These are phyloP conservation scores for Xestia ashworthii DNA, from an alignment of 2,888 invertebrate genomes.

Conservation along the genomic window DNA sequence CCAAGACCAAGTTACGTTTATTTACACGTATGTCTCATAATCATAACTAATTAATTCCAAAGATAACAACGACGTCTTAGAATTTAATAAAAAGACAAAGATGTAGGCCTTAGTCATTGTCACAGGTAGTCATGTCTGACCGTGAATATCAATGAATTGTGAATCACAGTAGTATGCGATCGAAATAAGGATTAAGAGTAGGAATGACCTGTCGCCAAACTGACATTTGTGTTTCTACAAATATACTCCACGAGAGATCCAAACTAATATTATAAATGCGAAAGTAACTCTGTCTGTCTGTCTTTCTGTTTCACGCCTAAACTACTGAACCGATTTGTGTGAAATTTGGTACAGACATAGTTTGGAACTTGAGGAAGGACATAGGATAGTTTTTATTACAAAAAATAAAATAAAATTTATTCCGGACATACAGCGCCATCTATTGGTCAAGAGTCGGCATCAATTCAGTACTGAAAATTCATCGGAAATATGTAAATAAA, in stretches of 20 bases:
- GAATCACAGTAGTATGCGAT: slow-evolving; percentile 67
- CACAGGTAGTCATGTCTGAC: slow-evolving; percentile 62
- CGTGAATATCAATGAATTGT: slow-evolving; percentile 69
- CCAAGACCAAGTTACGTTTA: not conserved
- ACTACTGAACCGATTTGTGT: too few species aligned
- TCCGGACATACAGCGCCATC: too few species aligned
- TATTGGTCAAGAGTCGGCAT: too few species aligned
- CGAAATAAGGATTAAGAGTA: slow-evolving; percentile 38
- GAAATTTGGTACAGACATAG: too few species aligned
- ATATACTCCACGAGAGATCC: not conserved
- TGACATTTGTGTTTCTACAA: not conserved
- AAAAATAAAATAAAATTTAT: too few species aligned
- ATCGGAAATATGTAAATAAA: too few species aligned
- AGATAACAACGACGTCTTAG: slow-evolving; percentile 20
- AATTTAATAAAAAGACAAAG: slow-evolving; percentile 39
- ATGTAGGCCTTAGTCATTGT: slow-evolving; percentile 68
- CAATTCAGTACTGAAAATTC: too few species aligned
- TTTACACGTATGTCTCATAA: not conserved
- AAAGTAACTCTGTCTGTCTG: too few species aligned
- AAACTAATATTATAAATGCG: too few species aligned
- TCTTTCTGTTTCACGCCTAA: too few species aligned
- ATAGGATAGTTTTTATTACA: too few species aligned
- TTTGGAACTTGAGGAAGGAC: too few species aligned
- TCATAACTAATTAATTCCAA: slow-evolving; percentile 30
- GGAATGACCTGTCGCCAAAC: slow-evolving; percentile 24